Conservation (phyloP, 1,140 invertebrate genomes). For the Leptopilina clavipes region DNA sequence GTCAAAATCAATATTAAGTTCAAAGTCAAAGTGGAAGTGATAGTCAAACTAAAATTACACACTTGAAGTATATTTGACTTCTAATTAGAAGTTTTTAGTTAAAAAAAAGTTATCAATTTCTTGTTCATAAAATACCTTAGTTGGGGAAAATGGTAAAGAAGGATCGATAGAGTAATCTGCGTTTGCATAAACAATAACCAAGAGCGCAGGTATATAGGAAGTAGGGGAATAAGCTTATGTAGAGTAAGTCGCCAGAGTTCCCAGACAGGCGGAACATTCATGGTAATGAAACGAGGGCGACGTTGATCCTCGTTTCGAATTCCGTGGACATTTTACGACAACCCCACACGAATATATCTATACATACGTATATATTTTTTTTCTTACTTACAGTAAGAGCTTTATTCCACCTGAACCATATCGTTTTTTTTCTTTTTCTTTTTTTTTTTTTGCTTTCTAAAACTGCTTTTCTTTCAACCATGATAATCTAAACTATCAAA, state of each 20-base stretch:
- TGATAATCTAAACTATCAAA: not conserved
- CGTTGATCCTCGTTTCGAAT: constrained; percentile 52
- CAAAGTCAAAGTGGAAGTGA: too few species aligned
- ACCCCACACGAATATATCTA: constrained; percentile 32
- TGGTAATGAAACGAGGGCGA: constrained; percentile 51
- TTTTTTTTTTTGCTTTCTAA: too few species aligned
- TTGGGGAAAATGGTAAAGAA: not conserved
- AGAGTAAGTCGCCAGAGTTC: constrained; percentile 44
- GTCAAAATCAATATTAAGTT: too few species aligned
- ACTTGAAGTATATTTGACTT: not conserved
- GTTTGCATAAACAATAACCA: constrained; percentile 47
- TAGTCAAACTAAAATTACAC: too few species aligned
- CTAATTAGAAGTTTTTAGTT: not conserved
- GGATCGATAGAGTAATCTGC: constrained; percentile 31
- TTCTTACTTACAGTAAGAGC: not conserved
- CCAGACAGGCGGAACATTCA: constrained; percentile 41
- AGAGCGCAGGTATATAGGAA: constrained; percentile 20
- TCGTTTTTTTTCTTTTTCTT: not conserved
- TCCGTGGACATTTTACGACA: constrained; percentile 49
- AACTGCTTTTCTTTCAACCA: constrained; percentile 6
- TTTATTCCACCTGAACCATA: constrained; percentile 25
- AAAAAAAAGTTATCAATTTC: not conserved
- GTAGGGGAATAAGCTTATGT: constrained; percentile 36
- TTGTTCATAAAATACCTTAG: not conserved
- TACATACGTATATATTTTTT: not conserved